Base-by-base conservation (phyloP, 2,113 vertebrate species). In the Callospermophilus lateralis region DNA sequence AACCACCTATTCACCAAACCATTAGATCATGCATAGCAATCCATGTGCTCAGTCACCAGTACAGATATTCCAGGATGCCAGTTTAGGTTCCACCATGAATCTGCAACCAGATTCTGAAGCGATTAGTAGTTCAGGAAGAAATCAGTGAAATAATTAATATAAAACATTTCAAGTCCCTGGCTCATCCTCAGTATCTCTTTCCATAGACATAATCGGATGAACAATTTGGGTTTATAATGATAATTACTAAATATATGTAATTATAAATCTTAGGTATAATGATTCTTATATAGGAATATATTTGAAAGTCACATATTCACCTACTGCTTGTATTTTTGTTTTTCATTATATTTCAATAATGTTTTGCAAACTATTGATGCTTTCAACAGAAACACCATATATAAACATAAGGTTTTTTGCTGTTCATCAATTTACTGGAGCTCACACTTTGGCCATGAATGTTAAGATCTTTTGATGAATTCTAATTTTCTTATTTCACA, bases 1-100 rank as follows among this genome's bases (percentile, higher is more conserved):
- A 39, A n/a, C 11, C 11, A 10, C 26, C 10, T 24, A 9, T 6
- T 32, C 51, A 48, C 15, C 70, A 2, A 0, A 28, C 8, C 19
- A 11, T 81, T 70, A 24, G 72, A 13, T 39, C 39, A 53, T 51
- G 22, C 3, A 42, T 13, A 53, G 0, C 45, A 89, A 68, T 13
- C 1, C 42, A 16, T 8, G 13, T 42, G 1, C 51, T 34, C 16
- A 11, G 8, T 67, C 34, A 32, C 20, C 37, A 13, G 10, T 4
- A 20, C 0, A 88, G 6, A 39, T n/a, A 48, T 48, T 55, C 17
- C 9, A n/a, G 12, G 30, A 55, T 37, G 16, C 4, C 1, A 79
- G 24, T 86, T 37, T 28, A 61, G 39, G 8, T 45, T 95, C 24
- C 76, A 0, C 20, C 80, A 34, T 93, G 16, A 87, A 17, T 73